Percentiles rank a stretch among this genome's conserved stretches.
These are phyloP conservation scores for Salvelinus alpinus DNA, from an alignment of 2,113 vertebrate species.

Conservation along the genomic window DNA sequence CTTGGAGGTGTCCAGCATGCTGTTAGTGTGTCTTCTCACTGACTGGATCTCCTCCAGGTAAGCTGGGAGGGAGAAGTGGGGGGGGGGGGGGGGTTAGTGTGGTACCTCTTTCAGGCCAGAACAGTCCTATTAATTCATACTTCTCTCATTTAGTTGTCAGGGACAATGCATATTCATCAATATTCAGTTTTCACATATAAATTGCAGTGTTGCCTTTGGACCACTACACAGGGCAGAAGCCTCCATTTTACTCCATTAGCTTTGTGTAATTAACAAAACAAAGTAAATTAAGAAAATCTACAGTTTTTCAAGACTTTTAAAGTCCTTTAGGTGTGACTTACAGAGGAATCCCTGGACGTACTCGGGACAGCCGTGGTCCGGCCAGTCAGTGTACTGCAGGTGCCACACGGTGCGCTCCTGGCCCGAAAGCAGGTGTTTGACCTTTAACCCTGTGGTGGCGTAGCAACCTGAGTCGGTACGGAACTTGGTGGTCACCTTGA, in stretches of 20 bases:
- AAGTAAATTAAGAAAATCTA: no score
- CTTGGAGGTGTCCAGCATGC: constrained; percentile 80
- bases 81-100: no score
- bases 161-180: no score
- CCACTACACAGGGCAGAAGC: no score
- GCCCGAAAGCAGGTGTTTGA: constrained; percentile 91
- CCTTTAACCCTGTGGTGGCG: constrained; percentile 93
- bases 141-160: no score
- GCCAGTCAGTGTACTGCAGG: constrained; percentile 98
- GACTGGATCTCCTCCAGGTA: constrained; percentile 98
- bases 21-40: constrained; percentile 93
- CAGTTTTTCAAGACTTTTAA: no score
- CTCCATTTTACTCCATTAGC: no score
- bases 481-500: constrained; percentile 96
- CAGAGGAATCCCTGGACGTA: constrained; percentile 94
- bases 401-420: constrained; percentile 97
- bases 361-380: constrained; percentile 92
- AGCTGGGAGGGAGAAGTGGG: constrained; percentile 68
- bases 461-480: constrained; percentile 97
- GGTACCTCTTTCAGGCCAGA: no score
- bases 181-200: no score
- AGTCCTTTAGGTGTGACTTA: constrained; percentile 62
- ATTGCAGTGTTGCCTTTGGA: no score
- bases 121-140: no score
- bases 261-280: no score